Base-by-base conservation (phyloP, 1,140 invertebrate genomes). In the Pomacea maculata region DNA sequence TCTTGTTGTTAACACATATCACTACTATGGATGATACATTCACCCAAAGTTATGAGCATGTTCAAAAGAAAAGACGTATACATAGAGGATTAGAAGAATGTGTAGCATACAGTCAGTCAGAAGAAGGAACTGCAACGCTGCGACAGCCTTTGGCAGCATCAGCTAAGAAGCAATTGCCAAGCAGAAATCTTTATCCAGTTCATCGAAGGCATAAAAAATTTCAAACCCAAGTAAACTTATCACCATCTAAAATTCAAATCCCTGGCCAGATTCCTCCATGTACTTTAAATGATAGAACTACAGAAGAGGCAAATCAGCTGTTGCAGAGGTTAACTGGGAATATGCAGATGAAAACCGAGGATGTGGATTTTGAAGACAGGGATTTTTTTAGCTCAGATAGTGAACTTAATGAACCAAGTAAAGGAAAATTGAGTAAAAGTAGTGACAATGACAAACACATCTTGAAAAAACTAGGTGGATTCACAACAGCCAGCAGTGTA, bases 61-160 rank as follows among this genome's bases (percentile, higher is more conserved):
- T 25, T 11, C 65, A n/a, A 19, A 52, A 72, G 45, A 10, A 25
- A 19, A 61, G 74, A 52, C 29, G 55, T 52, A 68, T 63, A 55
- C 80, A 81, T 25, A 61, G 57, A 45, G 74, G 54, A 55, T 15
- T 75, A 19, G 12, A 45, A 4, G 34, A 71, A 61, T 64, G 52
- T 52, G 63, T 72, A 8, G 12, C 54, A 45, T 54, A 63, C 10
- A 77, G 72, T 75, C 80, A 77, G 75, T 67, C 72, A 15, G 54
- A 77, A 14, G 65, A 63, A 71, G 67, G 55, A 25, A 63, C 45
- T 55, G 54, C 45, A 19, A 17, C 64, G 7, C 10, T 75, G 3
- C 74, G 55, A 10, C 75, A 77, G 17, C 64, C 17, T n/a, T 70
- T 54, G 67, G 63, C 14, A 76, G 68, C 57, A 17, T 75, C 74